phyloP scores from a whole-genome alignment of 2,888 invertebrate species.

The Sepiola atlantica region DNA sequence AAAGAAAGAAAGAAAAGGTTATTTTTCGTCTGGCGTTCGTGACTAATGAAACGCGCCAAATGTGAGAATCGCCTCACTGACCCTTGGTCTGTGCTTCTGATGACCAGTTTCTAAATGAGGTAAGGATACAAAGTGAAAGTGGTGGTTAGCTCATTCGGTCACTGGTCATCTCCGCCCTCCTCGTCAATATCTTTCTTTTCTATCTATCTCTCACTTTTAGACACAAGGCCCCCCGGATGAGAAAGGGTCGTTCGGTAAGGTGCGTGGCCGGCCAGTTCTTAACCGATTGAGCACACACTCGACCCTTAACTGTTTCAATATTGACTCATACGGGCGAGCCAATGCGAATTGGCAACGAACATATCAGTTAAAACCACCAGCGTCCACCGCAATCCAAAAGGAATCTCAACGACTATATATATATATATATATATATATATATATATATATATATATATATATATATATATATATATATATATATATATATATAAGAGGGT shows the following conservation, averaged over 20 bases:
- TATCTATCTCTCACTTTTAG: no score
- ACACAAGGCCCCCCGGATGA: neutral
- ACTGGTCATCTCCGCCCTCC: neutral
- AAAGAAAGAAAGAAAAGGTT: neutral
- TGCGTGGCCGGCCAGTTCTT: neutral
- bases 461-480: neutral
- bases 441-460: neutral
- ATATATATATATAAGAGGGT: neutral
- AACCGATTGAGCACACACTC: neutral
- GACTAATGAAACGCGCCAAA: no score
- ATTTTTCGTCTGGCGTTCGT: no score
- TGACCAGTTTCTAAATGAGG: conserved; percentile 15
- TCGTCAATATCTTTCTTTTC: no score
- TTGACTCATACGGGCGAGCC: neutral
- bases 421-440: neutral
- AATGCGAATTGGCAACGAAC: neutral
- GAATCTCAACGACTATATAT: neutral
- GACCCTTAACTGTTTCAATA: neutral
- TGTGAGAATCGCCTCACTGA: neutral
- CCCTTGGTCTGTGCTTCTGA: neutral
- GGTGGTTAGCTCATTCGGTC: neutral
- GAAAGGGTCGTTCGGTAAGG: neutral
- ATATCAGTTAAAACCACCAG: neutral
- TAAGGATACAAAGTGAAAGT: neutral
- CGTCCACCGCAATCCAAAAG: neutral